phyloP scores from a whole-genome alignment of 2,113 vertebrate genomes.

The Brachyhypopomus occidentalis region DNA sequence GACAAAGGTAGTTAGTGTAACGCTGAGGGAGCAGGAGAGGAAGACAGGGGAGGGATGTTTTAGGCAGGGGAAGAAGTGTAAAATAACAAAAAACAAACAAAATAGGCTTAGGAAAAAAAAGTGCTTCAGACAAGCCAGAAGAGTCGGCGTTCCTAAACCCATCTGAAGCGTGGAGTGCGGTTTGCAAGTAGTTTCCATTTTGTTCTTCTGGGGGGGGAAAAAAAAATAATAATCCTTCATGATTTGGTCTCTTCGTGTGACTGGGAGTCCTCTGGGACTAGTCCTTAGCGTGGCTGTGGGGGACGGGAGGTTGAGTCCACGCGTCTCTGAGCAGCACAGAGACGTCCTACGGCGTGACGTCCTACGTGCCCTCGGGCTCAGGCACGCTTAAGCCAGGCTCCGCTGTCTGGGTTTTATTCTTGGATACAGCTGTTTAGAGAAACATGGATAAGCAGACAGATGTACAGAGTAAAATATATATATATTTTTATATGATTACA shows the following conservation, averaged over 20 bases:
- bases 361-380: not conserved
- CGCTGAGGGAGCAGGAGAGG: not conserved
- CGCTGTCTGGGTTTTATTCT: constrained; percentile 96
- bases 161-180: constrained; percentile 19
- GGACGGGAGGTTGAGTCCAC: not conserved
- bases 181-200: constrained; percentile 27
- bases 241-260: constrained; percentile 65
- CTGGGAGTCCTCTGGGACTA: constrained; percentile 46
- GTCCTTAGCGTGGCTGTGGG: constrained; percentile 52
- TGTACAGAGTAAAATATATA: no score
- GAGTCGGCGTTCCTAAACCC: constrained; percentile 32
- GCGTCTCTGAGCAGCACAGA: constrained; percentile 19
- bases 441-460: not conserved
- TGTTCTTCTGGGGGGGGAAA: not conserved
- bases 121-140: constrained; percentile 57
- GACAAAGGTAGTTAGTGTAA: not conserved
- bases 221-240: constrained; percentile 71
- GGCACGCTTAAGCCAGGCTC: constrained; percentile 82
- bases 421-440: constrained; percentile 86
- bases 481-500: not conserved
- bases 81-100: constrained; percentile 17
- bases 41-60: not conserved
- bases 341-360: constrained; percentile 47
- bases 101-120: constrained; percentile 57
- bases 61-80: not conserved